Evolutionary conservation across 2,797 vertebrate genomes (phyloP), one percentile per base, ranked within the genome.

Genomic region (Typhlichthys subterraneus): DNA sequence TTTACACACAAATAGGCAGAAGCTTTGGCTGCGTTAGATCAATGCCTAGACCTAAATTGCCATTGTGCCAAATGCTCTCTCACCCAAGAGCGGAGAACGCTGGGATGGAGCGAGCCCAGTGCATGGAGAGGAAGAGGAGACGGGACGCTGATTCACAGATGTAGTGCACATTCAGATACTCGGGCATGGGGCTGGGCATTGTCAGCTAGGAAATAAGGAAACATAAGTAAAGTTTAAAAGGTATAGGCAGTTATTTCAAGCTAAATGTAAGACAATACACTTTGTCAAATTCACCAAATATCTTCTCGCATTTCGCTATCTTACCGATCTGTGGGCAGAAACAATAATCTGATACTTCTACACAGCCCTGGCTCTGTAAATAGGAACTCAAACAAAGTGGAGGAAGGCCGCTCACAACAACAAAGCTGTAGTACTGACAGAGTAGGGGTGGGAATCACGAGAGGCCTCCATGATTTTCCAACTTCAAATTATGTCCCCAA

Each of bases 111-210:
- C 98, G 93, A 2, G 98, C 97, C 98, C 98, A 99, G 90, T 99
- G 98, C 98, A 99, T 99, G 72, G 98, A 99, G 48, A 99, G 96
- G 85, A 99, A 99, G 63, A 99, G 96, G 53, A 99, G 93, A 45
- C 98, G 95, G 53, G 98, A 99, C 0, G 98, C 98, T 5, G 98
- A 99, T 87, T 99, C 98, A 53, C 98, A 99, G 88, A 99, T 99
- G 89, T 99, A 99, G 86, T 99, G 98, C 33, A 99, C 96, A 48
- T 99, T 99, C 81, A 99, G 94, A 88, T 96, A 99, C 80, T 99
- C 98, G 0, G 98, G 98, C 94, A 98, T 98, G 1, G 98, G 98
- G 73, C 94, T 98, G 68, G 98, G 98, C 98, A 90, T 85, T 52
- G 81, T 89, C 71, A 91, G 77, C 89, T 89, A 10, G 15, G 72